Conservation (phyloP, 2,888 invertebrate genomes). For the Chelonus formosanus region DNA sequence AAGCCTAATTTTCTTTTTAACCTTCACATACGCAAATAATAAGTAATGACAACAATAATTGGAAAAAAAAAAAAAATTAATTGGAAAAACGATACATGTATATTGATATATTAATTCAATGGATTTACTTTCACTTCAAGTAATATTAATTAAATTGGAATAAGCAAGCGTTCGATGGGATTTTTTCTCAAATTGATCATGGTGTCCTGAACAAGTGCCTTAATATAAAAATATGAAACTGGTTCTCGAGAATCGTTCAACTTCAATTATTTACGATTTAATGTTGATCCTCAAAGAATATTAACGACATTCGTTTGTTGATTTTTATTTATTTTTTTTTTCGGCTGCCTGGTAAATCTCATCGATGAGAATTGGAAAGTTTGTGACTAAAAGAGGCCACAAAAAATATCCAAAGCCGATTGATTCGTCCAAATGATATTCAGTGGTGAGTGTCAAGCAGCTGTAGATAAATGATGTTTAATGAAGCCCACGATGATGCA, state of each 20-base stretch:
- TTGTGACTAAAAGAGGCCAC: neutral
- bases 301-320: constrained; percentile 8
- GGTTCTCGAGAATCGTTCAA: constrained; percentile 19
- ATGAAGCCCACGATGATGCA: constrained; percentile 18
- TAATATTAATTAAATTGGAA: constrained; percentile 25
- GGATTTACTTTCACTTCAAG: constrained; percentile 24
- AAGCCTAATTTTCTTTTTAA: neutral
- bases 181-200: constrained; percentile 15
- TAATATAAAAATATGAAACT: constrained; percentile 18
- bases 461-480: constrained; percentile 13
- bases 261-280: constrained; percentile 28
- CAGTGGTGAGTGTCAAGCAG: constrained; percentile 12
- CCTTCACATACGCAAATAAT: neutral
- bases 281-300: constrained; percentile 20
- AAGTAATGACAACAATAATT: constrained; percentile 6
- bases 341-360: neutral
- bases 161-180: constrained; percentile 9
- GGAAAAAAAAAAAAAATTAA: neutral
- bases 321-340: constrained; percentile 7
- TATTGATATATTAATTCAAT: constrained; percentile 12
- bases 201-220: constrained; percentile 8
- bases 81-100: constrained; percentile 8
- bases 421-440: constrained; percentile 18
- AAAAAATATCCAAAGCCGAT: neutral
- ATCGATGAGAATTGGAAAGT: constrained; percentile 5